A percentile compares a stretch with the other conserved stretches of the same genome.
These are phyloP conservation scores for Rhaphigaster nebulosa DNA, from an alignment of 2,888 invertebrate species.

Conservation along the genomic window DNA sequence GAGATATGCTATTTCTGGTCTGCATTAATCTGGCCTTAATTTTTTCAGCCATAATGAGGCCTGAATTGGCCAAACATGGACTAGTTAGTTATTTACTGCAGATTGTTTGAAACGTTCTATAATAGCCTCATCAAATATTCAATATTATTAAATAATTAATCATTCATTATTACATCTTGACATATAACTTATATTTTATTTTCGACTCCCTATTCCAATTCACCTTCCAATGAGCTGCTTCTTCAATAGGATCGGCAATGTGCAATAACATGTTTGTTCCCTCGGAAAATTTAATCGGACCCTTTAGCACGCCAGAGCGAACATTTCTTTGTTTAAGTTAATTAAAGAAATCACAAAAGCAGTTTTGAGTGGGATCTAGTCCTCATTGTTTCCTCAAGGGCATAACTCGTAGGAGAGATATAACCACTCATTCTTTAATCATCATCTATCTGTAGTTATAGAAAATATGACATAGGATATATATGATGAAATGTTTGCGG, in stretches of 20 bases:
- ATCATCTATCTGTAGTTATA: not conserved
- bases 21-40: no score
- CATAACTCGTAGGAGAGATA: not conserved
- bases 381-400: not conserved
- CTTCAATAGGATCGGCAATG: not conserved
- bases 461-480: no score
- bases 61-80: no score
- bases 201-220: not conserved
- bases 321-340: not conserved
- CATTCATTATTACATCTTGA: no score
- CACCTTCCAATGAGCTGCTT: not conserved
- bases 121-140: no score
- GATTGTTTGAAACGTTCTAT: no score
- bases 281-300: not conserved
- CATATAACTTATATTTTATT: not conserved
- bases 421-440: not conserved
- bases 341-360: conserved; percentile 4
- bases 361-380: not conserved
- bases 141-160: no score
- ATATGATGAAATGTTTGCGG: not conserved
- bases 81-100: no score
- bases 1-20: no score
- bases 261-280: not conserved
- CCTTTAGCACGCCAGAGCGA: not conserved
- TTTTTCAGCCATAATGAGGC: no score